Evolutionary conservation across 2,888 invertebrate species (phyloP).

Genomic region (Phrixothrix hirtus): DNA sequence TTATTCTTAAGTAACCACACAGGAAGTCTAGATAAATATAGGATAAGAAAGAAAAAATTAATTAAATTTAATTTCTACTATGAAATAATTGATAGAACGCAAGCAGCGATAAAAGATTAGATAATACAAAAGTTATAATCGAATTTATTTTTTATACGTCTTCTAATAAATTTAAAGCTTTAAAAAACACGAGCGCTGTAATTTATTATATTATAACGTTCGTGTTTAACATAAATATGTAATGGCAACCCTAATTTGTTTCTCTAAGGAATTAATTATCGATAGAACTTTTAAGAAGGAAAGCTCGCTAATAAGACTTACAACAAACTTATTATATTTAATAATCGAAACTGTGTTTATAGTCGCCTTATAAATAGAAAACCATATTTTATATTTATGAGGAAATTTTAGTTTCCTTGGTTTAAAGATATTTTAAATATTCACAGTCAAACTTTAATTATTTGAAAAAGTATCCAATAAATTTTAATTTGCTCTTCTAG

Average conservation of each 20-base stretch:
- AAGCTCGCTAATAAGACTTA: neutral
- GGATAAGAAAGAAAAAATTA: constrained; percentile 5
- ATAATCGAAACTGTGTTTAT: too few species aligned
- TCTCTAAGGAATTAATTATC: neutral
- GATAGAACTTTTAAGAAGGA: neutral
- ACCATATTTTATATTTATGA: too few species aligned
- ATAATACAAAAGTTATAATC: constrained; percentile 1
- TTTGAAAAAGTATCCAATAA: too few species aligned
- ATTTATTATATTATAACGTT: neutral
- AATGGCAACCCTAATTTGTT: neutral
- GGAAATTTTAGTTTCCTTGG: too few species aligned
- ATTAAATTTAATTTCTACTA: constrained; percentile 14
- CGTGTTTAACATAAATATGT: neutral
- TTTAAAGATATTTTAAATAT: too few species aligned
- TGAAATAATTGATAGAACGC: constrained; percentile 9
- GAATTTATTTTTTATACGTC: neutral
- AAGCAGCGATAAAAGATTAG: constrained; percentile 7
- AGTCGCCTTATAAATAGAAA: too few species aligned
- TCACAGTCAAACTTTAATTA: too few species aligned
- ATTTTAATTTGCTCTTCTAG: too few species aligned
- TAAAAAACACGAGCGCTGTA: neutral
- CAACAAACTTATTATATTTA: neutral
- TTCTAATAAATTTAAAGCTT: neutral
- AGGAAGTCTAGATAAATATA: constrained; percentile 7
- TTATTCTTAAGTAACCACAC: too few species aligned